These are phyloP conservation scores for Drosophila willistoni DNA, from an alignment of 1,140 invertebrate genomes.

Conservation along the genomic window DNA sequence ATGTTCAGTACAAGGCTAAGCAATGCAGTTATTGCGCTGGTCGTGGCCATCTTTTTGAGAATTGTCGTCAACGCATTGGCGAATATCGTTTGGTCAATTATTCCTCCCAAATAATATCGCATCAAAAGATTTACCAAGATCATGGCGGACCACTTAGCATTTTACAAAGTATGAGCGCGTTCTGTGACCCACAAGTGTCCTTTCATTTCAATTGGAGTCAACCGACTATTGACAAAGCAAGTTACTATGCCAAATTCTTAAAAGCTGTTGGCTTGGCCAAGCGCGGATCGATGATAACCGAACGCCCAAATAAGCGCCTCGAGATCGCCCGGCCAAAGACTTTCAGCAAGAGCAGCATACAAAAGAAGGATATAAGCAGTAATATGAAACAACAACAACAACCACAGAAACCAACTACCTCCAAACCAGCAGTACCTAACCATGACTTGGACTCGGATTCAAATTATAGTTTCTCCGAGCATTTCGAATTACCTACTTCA, in stretches of 20 bases:
- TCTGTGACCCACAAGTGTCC: conserved; percentile 42
- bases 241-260: conserved; percentile 68
- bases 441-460: conserved; percentile 76
- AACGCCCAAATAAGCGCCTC: not conserved
- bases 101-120: conserved; percentile 55
- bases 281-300: conserved; percentile 1
- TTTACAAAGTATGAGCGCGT: conserved; percentile 15
- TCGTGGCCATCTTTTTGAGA: conserved; percentile 86
- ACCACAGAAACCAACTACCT: conserved; percentile 2
- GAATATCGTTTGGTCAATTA: conserved; percentile 54
- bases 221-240: conserved; percentile 47
- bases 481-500: conserved; percentile 70
- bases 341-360: conserved; percentile 11
- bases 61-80: conserved; percentile 79
- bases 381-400: conserved; percentile 16
- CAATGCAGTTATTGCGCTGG: conserved; percentile 87
- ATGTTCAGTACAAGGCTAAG: conserved; percentile 81
- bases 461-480: conserved; percentile 81
- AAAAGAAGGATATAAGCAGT: conserved; percentile 42
- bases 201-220: conserved; percentile 61
- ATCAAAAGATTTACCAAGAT: conserved; percentile 72
- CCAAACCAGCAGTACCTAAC: not conserved
- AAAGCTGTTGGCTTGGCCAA: conserved; percentile 43
- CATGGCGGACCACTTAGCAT: conserved; percentile 34
- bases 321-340: not conserved